These are phyloP conservation scores for Hyperoplus lanceolatus DNA, from an alignment of 2,797 vertebrate species.

Conservation along the genomic window DNA sequence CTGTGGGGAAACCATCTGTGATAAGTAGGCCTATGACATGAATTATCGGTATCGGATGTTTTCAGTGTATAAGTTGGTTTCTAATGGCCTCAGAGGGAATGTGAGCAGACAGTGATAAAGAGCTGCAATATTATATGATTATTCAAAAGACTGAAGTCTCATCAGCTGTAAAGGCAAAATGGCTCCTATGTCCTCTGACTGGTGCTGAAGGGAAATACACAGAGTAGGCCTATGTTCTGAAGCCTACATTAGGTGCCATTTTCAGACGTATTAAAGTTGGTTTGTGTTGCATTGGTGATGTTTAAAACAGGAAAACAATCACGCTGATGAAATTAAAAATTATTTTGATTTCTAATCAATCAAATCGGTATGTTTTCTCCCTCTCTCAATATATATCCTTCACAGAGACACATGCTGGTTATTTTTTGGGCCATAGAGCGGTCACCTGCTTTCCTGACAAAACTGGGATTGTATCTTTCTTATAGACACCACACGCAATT, in stretches of 20 bases:
- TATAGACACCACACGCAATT: background rate
- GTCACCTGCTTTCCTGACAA: background rate
- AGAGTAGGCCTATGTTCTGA: background rate
- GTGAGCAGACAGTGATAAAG: background rate
- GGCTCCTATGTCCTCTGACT: background rate
- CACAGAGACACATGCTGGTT: background rate
- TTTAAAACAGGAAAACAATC: background rate
- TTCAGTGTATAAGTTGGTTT: no score
- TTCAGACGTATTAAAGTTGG: background rate
- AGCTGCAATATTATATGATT: background rate
- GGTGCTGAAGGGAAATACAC: background rate
- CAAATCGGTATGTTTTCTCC: no score
- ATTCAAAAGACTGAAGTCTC: background rate
- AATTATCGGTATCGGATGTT: no score
- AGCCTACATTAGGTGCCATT: background rate
- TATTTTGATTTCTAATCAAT: background rate
- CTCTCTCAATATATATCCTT: no score
- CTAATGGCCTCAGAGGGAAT: background rate
- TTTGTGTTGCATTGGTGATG: background rate
- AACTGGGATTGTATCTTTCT: background rate
- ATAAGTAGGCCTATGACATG: background rate
- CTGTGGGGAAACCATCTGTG: background rate
- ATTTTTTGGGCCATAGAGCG: background rate
- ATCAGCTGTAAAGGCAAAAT: background rate
- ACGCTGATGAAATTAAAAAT: background rate